Evolutionary conservation across 2,888 invertebrate genomes (phyloP), one percentile per base, ranked within the genome.

Genomic region (Cyclophora albipunctata): DNA sequence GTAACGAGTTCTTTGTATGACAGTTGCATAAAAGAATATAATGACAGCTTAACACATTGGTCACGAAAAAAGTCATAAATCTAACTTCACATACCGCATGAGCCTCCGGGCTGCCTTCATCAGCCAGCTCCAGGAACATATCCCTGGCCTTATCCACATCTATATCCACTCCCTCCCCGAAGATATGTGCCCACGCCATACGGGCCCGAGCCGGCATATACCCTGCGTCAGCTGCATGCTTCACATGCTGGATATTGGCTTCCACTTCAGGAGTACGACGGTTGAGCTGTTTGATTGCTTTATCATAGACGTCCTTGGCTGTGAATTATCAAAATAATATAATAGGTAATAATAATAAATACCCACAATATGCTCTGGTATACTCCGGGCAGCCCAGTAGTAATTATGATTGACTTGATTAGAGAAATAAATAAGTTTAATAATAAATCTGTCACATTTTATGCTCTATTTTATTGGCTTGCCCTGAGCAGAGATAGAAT

Each of bases 121-220:
- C 91, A 0, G 93, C 93, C 41, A 98, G 84, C 62, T 91, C 91
- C 53, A 93, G 91, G 70, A 98, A 98, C 59, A 94, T 93, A 44
- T 90, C 83, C 64, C 91, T 91, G 0, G 98, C 97, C 50, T 91
- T 91, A 5, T 92, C 88, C 52, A 97, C 87, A 75, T 98, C 93
- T 64, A 96, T 92, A 42, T 92, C 90, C 7, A 95, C 85, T 53
- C 91, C 94, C 69, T 91, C 95, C 0, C 98, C 98, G 65, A 97
- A 93, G 4, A 99, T 79, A 64, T 94, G 91, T 0, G 95, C 95
- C 95, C 98, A 97, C 0, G 97, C 98, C 3, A 98, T 80, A 73
- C 94, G 91, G 53, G 96, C 95, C 74, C 93, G 91, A 0, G 98
- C 96, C 46, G 94, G 93, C 0, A 87, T 78, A 75, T 98, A 96